These are phyloP conservation scores for Ellobium chinense DNA, from an alignment of 2,888 invertebrate genomes.

Conservation along the genomic window DNA sequence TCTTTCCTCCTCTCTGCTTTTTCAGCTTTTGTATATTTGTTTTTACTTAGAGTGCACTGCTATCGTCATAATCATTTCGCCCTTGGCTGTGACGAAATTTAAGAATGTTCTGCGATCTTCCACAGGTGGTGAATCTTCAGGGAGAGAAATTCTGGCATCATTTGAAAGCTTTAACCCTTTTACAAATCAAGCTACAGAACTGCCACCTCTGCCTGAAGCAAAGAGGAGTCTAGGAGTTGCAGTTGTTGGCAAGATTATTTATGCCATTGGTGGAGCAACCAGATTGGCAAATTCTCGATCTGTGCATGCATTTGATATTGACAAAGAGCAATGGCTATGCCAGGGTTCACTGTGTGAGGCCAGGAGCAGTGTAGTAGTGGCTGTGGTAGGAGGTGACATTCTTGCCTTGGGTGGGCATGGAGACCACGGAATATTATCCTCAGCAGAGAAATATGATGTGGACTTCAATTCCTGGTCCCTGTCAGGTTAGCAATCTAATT, in stretches of 20 bases:
- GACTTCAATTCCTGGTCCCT: constrained; percentile 46
- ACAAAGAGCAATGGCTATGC: constrained; percentile 44
- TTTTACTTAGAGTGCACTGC: too few relatives aligned
- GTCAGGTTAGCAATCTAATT: constrained; percentile 25
- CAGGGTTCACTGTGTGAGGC: constrained; percentile 40
- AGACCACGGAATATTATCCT: constrained; percentile 36
- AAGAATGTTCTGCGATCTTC: neutral
- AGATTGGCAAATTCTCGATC: constrained; percentile 1
- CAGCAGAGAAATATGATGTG: constrained; percentile 47
- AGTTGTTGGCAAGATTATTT: constrained; percentile 48
- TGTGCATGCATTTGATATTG: constrained; percentile 49
- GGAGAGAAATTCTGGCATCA: constrained; percentile 44
- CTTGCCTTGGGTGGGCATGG: constrained; percentile 51
- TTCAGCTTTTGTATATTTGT: too few relatives aligned
- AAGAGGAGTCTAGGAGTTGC: constrained; percentile 49
- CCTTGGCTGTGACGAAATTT: too few relatives aligned
- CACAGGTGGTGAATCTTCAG: constrained; percentile 49
- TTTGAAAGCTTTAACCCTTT: constrained; percentile 50
- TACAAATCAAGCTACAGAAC: constrained; percentile 40
- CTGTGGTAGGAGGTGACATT: constrained; percentile 39
- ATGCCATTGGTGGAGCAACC: constrained; percentile 49
- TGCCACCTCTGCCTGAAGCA: constrained; percentile 44
- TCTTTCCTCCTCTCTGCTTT: too few relatives aligned
- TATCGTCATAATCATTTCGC: too few relatives aligned
- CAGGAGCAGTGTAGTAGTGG: constrained; percentile 45